These are phyloP conservation scores for Catocala nupta DNA, from an alignment of 2,888 invertebrate species.

Conservation along the genomic window DNA sequence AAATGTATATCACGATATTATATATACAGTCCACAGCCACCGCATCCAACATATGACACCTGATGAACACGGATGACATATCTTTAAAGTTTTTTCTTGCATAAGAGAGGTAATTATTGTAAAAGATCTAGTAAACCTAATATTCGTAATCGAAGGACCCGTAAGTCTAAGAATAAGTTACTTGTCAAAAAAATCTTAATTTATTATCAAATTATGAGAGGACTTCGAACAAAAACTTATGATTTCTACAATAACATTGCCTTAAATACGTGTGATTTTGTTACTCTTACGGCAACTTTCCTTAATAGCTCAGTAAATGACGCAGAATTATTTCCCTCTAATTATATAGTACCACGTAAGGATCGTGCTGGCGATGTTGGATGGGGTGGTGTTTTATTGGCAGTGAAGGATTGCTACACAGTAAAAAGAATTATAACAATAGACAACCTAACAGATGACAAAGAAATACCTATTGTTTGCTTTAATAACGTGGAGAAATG, in stretches of 20 bases:
- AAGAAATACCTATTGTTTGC: slow-evolving; percentile 24
- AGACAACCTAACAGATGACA: slow-evolving; percentile 14
- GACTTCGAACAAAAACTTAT: slow-evolving; percentile 1
- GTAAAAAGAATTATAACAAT: slow-evolving; percentile 15
- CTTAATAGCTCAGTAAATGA: slow-evolving; percentile 13
- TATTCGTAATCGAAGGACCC: background rate
- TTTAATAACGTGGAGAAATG: slow-evolving; percentile 13
- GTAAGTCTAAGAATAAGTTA: background rate
- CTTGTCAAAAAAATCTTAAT: background rate
- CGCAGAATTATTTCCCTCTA: no score
- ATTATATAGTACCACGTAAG: no score
- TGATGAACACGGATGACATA: background rate
- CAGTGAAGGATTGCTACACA: slow-evolving; percentile 7
- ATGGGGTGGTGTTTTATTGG: no score
- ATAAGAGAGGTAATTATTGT: background rate
- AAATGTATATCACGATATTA: slow-evolving; percentile 4
- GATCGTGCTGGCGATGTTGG: no score
- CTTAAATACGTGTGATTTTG: no score
- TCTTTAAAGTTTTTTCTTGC: slow-evolving; percentile 7
- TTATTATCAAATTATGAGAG: slow-evolving; percentile 15
- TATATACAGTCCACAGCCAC: background rate
- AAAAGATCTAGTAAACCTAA: background rate
- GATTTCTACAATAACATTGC: background rate
- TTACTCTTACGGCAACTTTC: no score
- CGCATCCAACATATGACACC: background rate